phyloP scores from a whole-genome alignment of 1,140 invertebrate species.

The Pseudomyrmex sp. region DNA sequence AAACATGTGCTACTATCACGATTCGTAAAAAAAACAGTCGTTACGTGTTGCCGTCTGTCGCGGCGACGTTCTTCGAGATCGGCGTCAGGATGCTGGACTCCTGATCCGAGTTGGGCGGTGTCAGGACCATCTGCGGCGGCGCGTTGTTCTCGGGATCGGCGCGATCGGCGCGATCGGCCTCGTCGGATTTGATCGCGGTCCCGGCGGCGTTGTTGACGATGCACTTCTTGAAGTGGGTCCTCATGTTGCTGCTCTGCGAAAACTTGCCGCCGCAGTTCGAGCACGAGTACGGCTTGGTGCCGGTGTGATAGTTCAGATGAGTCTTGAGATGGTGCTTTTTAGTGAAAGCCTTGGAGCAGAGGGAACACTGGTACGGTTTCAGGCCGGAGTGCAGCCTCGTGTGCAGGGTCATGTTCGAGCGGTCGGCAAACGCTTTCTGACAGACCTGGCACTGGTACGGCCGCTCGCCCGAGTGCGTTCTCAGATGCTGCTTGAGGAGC shows the following conservation, averaged over 20 bases:
- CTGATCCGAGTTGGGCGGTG: slow-evolving; percentile 79
- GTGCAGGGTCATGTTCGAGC: slow-evolving; percentile 93
- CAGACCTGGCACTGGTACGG: slow-evolving; percentile 90
- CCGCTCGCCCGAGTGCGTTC: slow-evolving; percentile 92
- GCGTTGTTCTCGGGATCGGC: neutral
- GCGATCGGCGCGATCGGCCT: neutral
- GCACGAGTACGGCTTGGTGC: slow-evolving; percentile 91
- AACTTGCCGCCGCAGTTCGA: slow-evolving; percentile 90
- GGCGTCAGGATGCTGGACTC: slow-evolving; percentile 74
- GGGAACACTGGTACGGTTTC: slow-evolving; percentile 94
- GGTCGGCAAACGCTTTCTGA: slow-evolving; percentile 91
- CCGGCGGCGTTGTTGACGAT: slow-evolving; percentile 70
- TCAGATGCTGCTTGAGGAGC: slow-evolving; percentile 91
- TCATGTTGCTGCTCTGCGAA: slow-evolving; percentile 92
- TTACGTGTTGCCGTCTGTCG: slow-evolving; percentile 34
- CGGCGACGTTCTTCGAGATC: slow-evolving; percentile 55
- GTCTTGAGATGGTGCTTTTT: slow-evolving; percentile 94
- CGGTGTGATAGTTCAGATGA: slow-evolving; percentile 93
- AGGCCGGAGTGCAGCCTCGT: slow-evolving; percentile 92
- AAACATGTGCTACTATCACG: too few species aligned
- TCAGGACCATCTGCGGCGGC: slow-evolving; percentile 58
- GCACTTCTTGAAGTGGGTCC: slow-evolving; percentile 92
- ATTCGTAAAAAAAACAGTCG: neutral
- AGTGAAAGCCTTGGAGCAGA: slow-evolving; percentile 95
- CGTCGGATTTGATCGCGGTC: neutral